Evolutionary conservation across 92 coral and sea anemone genomes (phyloP).

Genomic region (Heteractis magnifica): DNA sequence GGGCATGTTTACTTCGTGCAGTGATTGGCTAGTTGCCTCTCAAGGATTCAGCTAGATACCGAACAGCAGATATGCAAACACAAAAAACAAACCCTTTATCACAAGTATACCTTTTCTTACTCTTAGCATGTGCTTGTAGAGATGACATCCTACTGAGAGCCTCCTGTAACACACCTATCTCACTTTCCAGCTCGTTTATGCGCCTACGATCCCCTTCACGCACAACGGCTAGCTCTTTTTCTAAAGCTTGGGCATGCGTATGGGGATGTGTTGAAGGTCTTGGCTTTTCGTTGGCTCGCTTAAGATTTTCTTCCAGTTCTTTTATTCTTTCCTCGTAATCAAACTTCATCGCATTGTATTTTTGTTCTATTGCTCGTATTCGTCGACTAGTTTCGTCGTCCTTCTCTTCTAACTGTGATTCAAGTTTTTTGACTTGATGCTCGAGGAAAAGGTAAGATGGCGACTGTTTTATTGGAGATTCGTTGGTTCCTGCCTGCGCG

Average conservation of each 20-base stretch:
- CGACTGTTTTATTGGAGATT: constrained; percentile 79
- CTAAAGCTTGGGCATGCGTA: constrained; percentile 65
- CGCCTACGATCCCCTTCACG: constrained; percentile 71
- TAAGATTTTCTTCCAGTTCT: constrained; percentile 65
- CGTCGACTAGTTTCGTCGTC: constrained; percentile 84
- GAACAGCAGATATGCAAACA: neutral
- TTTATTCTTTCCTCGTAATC: constrained; percentile 86
- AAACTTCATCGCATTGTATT: constrained; percentile 79
- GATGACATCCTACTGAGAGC: constrained; percentile 66
- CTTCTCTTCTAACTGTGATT: constrained; percentile 80
- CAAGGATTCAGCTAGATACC: no score
- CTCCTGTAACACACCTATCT: constrained; percentile 75
- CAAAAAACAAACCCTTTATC: neutral
- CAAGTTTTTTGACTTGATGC: constrained; percentile 81
- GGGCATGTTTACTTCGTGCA: no score
- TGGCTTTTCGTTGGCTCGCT: constrained; percentile 61
- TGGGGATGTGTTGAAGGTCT: constrained; percentile 56
- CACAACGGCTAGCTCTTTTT: constrained; percentile 70
- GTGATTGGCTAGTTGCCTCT: no score
- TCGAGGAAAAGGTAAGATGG: constrained; percentile 90
- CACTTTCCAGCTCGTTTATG: constrained; percentile 70
- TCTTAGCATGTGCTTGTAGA: constrained; percentile 22
- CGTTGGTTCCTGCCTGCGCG: constrained; percentile 69
- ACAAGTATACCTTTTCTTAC: constrained; percentile 5
- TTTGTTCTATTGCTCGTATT: constrained; percentile 88